phyloP scores from a whole-genome alignment of 2,113 vertebrate genomes.

The Syngnathus typhle region DNA sequence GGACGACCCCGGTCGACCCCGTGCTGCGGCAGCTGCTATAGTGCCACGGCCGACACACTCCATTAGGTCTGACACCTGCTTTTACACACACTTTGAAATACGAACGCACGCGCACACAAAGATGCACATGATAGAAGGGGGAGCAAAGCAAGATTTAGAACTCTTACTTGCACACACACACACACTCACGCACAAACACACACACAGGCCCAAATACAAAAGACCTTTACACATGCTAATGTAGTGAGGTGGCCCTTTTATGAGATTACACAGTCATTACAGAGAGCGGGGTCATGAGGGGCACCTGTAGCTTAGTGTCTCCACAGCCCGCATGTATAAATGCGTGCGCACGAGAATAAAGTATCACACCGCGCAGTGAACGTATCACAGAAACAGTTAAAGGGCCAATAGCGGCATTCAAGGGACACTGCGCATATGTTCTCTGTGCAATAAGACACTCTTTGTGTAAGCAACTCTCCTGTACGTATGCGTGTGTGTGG shows the following conservation, averaged over 20 bases:
- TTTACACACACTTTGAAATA: slow-evolving; percentile 23
- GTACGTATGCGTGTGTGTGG: slow-evolving; percentile 49
- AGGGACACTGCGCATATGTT: slow-evolving; percentile 66
- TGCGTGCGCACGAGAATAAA: slow-evolving; percentile 2
- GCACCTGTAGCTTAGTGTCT: slow-evolving; percentile 56
- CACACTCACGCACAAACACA: slow-evolving; percentile 29
- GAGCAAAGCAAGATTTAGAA: slow-evolving; percentile 28
- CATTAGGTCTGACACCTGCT: slow-evolving; percentile 61
- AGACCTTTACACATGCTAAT: slow-evolving; percentile 65
- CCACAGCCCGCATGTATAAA: slow-evolving; percentile 16
- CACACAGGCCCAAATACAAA: slow-evolving; percentile 17
- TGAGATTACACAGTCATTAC: slow-evolving; percentile 68
- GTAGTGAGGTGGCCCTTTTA: slow-evolving; percentile 50
- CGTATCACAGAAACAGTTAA: slow-evolving; percentile 16
- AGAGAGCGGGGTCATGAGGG: slow-evolving; percentile 51
- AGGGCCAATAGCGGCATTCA: slow-evolving; percentile 43
- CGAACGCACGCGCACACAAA: slow-evolving; percentile 4
- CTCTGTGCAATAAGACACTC: slow-evolving; percentile 58
- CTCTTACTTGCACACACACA: slow-evolving; percentile 33
- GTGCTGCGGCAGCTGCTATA: slow-evolving; percentile 52
- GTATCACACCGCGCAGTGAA: background rate
- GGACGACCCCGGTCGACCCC: slow-evolving; percentile 27
- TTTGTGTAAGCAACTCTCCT: slow-evolving; percentile 41
- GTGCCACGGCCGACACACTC: slow-evolving; percentile 45
- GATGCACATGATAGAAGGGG: slow-evolving; percentile 22